Evolutionary conservation across 2,113 vertebrate species (phyloP).

Genomic region (Trochalopteron elliotii): DNA sequence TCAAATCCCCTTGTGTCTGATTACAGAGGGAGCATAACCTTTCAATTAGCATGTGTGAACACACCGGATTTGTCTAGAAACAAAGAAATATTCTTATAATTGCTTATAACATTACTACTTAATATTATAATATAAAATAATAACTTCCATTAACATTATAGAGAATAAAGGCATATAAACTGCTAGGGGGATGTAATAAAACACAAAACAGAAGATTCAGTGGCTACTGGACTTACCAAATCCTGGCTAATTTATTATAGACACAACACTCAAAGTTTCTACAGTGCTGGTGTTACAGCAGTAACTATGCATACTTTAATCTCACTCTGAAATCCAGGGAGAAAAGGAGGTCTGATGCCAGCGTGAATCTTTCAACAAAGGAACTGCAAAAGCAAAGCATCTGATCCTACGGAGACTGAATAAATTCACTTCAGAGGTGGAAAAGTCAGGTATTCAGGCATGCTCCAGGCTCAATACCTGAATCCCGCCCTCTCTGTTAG

Average conservation of each 20-base stretch:
- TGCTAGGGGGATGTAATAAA: not conserved
- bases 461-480: not conserved
- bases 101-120: not conserved
- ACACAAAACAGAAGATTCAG: not conserved
- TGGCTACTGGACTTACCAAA: not conserved
- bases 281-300: not conserved
- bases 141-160: not conserved
- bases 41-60: not conserved
- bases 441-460: not conserved
- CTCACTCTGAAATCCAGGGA: fast-evolving
- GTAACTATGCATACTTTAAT: not conserved
- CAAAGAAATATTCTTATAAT: not conserved
- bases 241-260: not conserved
- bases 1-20: not conserved
- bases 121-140: not conserved
- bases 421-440: not conserved
- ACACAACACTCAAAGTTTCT: not conserved
- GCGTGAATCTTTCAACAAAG: not conserved
- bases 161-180: not conserved
- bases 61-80: not conserved
- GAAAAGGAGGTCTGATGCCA: not conserved
- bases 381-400: not conserved
- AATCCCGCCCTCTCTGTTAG: no score
- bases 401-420: not conserved
- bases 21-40: not conserved